Conservation (phyloP, 2,797 vertebrate species). For the Centroberyx gerrardi region DNA sequence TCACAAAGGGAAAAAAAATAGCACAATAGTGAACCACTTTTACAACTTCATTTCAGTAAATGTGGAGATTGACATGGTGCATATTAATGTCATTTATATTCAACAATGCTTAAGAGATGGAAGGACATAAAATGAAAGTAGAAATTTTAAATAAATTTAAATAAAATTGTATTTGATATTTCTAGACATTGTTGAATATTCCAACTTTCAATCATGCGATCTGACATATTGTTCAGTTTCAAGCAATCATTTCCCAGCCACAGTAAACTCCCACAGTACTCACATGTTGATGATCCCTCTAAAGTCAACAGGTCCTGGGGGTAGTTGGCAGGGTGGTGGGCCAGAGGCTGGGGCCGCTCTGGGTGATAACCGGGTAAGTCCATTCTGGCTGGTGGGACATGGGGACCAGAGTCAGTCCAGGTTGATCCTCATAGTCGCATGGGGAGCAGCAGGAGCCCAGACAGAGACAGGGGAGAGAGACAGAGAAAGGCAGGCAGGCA, state of each 20-base stretch:
- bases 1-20: not conserved
- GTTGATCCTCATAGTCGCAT: conserved; percentile 65
- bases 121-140: not conserved
- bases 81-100: not conserved
- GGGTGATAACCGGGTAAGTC: conserved; percentile 66
- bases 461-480: conserved; percentile 53
- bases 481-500: conserved; percentile 63
- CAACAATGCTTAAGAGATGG: not conserved
- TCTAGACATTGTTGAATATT: not conserved
- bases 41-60: conserved; percentile 1
- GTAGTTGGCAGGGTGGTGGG: conserved; percentile 48
- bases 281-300: conserved; percentile 80
- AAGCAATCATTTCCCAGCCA: not conserved
- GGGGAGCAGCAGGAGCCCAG: conserved; percentile 47
- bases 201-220: not conserved
- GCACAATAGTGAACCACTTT: not conserved
- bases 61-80: not conserved
- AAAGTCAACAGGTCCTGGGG: conserved; percentile 53
- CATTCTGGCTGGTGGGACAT: conserved; percentile 70
- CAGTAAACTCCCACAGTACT: conserved; percentile 65
- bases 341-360: conserved; percentile 55
- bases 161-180: no score
- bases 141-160: no score
- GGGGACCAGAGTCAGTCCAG: conserved; percentile 52
- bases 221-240: not conserved